A percentile compares a stretch with the other conserved stretches of the same genome.
Evolutionary conservation across 2,113 vertebrate species (phyloP).

Genomic region (Amazona guildingii): DNA sequence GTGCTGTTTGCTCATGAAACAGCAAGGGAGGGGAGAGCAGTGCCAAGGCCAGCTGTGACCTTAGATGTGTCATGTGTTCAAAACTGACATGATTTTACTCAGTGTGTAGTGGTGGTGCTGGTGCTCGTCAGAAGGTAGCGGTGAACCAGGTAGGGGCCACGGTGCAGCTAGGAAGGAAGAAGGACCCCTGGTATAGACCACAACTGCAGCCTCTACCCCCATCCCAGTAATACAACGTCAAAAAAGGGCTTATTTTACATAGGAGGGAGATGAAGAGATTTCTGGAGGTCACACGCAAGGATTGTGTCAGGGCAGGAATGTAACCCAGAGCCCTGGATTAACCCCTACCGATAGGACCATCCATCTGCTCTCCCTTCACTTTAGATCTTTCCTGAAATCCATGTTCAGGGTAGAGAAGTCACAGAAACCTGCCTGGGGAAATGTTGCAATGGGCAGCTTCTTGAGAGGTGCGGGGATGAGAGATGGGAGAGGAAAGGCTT

Average conservation of each 20-base stretch:
- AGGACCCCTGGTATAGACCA: fast-evolving
- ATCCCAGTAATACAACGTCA: background rate
- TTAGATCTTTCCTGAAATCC: background rate
- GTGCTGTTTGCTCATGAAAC: conserved; percentile 7
- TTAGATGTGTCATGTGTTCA: background rate
- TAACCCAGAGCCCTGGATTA: background rate
- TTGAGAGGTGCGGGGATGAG: background rate
- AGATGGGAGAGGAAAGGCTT: background rate
- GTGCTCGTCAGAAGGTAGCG: background rate
- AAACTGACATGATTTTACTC: background rate
- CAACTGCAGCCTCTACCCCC: background rate
- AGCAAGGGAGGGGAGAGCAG: background rate
- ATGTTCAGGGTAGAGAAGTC: background rate
- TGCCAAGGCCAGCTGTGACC: conserved; percentile 3
- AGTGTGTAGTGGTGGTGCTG: background rate
- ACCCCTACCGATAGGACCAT: background rate
- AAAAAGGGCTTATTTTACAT: background rate
- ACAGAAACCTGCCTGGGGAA: background rate
- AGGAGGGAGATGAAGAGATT: background rate
- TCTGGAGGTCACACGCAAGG: background rate
- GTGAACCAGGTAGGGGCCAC: background rate
- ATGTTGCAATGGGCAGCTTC: fast-evolving
- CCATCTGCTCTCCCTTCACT: background rate
- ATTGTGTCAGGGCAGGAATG: conserved; percentile 5
- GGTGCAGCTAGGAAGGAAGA: background rate